A percentile compares a stretch with the other conserved stretches of the same genome.
Evolutionary conservation across 2,113 vertebrate genomes (phyloP).

Genomic region (Ursus arctos): DNA sequence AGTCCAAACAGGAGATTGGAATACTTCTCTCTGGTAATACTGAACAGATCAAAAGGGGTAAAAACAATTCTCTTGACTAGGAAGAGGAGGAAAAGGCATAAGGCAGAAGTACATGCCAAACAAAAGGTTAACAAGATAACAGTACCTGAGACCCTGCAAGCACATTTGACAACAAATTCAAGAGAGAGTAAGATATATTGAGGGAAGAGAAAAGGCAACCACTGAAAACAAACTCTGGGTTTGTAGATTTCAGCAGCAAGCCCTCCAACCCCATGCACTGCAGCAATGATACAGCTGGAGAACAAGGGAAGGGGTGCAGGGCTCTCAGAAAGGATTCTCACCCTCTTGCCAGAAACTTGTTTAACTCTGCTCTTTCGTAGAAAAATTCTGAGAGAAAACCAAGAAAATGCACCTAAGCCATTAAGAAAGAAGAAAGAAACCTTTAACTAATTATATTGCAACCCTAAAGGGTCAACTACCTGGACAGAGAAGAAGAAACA

Average conservation of each 20-base stretch:
- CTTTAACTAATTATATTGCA: not conserved
- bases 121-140: not conserved
- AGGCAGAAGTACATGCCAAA: not conserved
- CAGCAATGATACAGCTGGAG: not conserved
- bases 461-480: not conserved
- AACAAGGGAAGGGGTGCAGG: not conserved
- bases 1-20: not conserved
- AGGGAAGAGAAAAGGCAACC: not conserved
- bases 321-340: not conserved
- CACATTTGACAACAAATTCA: not conserved
- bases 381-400: not conserved
- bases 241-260: not conserved
- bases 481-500: not conserved
- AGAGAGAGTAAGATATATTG: not conserved
- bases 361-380: not conserved
- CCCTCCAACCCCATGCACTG: not conserved
- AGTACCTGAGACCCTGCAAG: not conserved
- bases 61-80: not conserved
- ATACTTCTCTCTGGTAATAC: not conserved
- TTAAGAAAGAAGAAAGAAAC: not conserved
- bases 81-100: not conserved
- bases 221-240: not conserved
- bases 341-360: not conserved
- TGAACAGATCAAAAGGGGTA: not conserved
- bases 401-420: not conserved